Percentiles rank a stretch among this genome's conserved stretches.
Conservation (phyloP, 2,797 vertebrate species). For the Acanthurus lineatus region DNA sequence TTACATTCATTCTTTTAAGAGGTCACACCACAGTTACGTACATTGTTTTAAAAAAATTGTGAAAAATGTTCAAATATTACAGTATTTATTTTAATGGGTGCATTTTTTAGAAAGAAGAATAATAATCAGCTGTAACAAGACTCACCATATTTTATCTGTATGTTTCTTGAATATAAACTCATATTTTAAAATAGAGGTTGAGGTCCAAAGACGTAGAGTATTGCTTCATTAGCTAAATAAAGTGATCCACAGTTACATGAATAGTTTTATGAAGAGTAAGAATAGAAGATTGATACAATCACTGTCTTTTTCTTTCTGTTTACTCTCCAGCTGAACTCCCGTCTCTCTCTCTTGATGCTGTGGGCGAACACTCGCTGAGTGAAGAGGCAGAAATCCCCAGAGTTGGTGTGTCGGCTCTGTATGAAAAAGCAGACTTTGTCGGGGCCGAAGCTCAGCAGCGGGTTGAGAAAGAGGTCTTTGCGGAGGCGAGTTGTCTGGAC, state of each 20-base stretch:
- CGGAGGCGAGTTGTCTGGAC: not conserved
- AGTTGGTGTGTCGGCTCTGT: not conserved
- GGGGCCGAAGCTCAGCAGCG: not conserved
- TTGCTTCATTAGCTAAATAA: not conserved
- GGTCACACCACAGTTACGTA: too few relatives aligned
- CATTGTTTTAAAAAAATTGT: too few relatives aligned
- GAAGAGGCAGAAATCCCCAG: not conserved
- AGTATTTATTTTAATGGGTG: too few relatives aligned
- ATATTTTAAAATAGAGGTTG: not conserved
- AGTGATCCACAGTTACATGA: not conserved
- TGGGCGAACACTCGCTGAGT: not conserved
- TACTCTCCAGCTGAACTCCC: slow-evolving; percentile 7
- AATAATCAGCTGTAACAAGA: too few relatives aligned
- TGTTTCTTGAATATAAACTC: too few relatives aligned
- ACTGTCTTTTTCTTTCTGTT: not conserved
- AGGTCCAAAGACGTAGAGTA: not conserved
- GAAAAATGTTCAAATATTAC: too few relatives aligned
- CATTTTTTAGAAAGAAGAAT: too few relatives aligned
- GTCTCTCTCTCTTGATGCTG: not conserved
- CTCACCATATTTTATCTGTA: too few relatives aligned
- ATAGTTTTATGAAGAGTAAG: not conserved
- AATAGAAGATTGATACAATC: too few relatives aligned
- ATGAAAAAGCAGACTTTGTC: not conserved
- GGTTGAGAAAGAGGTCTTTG: not conserved
- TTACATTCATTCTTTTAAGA: too few relatives aligned